phyloP scores from a whole-genome alignment of 1,140 invertebrate species.

The Archivesica marissinica region DNA sequence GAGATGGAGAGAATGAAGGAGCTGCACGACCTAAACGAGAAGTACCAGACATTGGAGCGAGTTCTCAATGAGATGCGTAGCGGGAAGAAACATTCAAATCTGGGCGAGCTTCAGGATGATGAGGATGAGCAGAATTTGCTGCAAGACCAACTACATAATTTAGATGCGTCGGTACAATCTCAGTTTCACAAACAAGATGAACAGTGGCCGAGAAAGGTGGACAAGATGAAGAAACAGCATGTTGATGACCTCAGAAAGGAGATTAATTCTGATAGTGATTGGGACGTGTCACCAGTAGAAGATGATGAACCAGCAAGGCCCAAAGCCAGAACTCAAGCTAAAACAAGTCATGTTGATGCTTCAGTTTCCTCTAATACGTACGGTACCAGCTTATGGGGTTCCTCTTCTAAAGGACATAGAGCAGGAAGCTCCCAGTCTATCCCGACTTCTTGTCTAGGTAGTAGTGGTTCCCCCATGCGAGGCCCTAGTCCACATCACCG shows the following conservation, averaged over 20 bases:
- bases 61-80: conserved; percentile 65
- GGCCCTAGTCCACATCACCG: conserved; percentile 57
- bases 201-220: conserved; percentile 72
- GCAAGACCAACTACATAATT: conserved; percentile 72
- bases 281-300: conserved; percentile 73
- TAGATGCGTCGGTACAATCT: conserved; percentile 66
- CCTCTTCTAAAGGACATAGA: conserved; percentile 79
- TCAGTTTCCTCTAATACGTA: conserved; percentile 80
- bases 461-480: conserved; percentile 49
- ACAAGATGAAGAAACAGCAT: conserved; percentile 70
- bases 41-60: conserved; percentile 74
- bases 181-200: conserved; percentile 74
- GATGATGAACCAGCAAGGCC: conserved; percentile 64
- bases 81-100: conserved; percentile 71
- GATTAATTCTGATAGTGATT: conserved; percentile 72
- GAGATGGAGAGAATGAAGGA: conserved; percentile 75
- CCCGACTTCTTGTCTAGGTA: conserved; percentile 55
- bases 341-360: conserved; percentile 67
- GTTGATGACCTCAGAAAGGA: conserved; percentile 69
- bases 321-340: conserved; percentile 60
- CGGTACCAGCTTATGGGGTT: conserved; percentile 78
- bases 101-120: conserved; percentile 79
- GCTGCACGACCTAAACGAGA: conserved; percentile 75
- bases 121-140: conserved; percentile 76
- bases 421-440: conserved; percentile 56